Evolutionary conservation across 2,888 invertebrate species (phyloP), one percentile per base, ranked within the genome.

Genomic region (Erpobdella octoculata): DNA sequence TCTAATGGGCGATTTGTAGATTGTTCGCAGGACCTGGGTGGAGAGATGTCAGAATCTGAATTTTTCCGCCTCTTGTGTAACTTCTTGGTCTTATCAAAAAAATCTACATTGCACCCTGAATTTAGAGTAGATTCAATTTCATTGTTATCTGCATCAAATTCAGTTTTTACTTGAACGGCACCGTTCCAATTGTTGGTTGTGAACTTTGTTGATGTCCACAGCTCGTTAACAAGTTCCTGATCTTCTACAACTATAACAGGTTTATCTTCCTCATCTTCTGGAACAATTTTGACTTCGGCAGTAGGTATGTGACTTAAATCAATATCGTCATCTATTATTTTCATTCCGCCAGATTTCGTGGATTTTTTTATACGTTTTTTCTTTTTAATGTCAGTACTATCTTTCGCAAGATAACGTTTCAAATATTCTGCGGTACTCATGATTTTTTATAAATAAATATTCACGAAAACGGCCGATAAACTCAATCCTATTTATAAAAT

Each of bases 351-450:
- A 41, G 46, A 41, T n/a, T 41, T 41, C 8, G 2, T 48, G 25
- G 21, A 53, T 58, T 53, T 15, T 53, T 21, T 12, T 18, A 33
- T 35, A 5, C 21, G 12, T 48, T 69, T 53, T 58, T 35, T 69
- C 28, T 58, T 69, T 46, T 69, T 69, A 15, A 36, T 69, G n/a
- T 31, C 35, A 1, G 41, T 38, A 46, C 33, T 33, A 36, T 35
- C 33, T 21, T 41, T 58, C 25, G 48, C 18, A 15, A 69, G 58
- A 69, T 69, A 69, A 9, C 46, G 38, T 36, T 46, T 69, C 35
- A 69, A 35, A 58, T 69, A 69, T 31, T 69, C 58, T n/a, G 69
- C 53, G 38, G 48, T 69, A 31, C 3, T 48, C 69, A 69, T 69
- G n/a, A n/a, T n/a, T n/a, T n/a, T n/a, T n/a, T n/a, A n/a, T n/a